These are phyloP conservation scores for Machimus atricapillus DNA, from an alignment of 2,888 invertebrate genomes.

Conservation along the genomic window DNA sequence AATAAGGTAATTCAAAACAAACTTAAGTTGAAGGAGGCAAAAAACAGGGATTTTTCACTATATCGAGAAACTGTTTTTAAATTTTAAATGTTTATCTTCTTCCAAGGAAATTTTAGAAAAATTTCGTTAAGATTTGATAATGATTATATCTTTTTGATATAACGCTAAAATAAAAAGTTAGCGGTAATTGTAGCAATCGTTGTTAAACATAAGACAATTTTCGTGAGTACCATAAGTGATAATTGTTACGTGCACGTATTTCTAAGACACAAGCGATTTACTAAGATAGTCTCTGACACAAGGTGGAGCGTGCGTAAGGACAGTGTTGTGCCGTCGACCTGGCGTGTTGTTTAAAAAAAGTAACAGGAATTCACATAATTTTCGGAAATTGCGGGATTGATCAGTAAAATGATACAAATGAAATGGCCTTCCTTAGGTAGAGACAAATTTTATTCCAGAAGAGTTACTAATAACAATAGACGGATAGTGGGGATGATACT, in stretches of 20 bases:
- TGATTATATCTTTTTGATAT: constrained; percentile 25
- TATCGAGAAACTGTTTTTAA: constrained; percentile 15
- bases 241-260: constrained; percentile 27
- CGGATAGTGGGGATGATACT: background rate
- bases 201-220: constrained; percentile 20
- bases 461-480: constrained; percentile 17
- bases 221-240: constrained; percentile 14
- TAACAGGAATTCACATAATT: constrained; percentile 15
- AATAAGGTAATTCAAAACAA: background rate
- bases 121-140: constrained; percentile 23
- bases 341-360: background rate
- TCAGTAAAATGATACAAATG: constrained; percentile 36
- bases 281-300: background rate
- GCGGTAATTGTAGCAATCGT: constrained; percentile 4
- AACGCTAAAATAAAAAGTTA: background rate
- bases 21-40: background rate
- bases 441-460: constrained; percentile 31
- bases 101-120: constrained; percentile 7
- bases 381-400: constrained; percentile 36
- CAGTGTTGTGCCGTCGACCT: background rate
- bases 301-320: background rate
- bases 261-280: background rate
- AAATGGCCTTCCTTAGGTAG: constrained; percentile 36
- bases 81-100: constrained; percentile 14
- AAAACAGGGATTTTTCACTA: constrained; percentile 36